A percentile compares a stretch with the other conserved stretches of the same genome.
phyloP scores from a whole-genome alignment of 2,888 invertebrate genomes.

The Dioctria linearis region DNA sequence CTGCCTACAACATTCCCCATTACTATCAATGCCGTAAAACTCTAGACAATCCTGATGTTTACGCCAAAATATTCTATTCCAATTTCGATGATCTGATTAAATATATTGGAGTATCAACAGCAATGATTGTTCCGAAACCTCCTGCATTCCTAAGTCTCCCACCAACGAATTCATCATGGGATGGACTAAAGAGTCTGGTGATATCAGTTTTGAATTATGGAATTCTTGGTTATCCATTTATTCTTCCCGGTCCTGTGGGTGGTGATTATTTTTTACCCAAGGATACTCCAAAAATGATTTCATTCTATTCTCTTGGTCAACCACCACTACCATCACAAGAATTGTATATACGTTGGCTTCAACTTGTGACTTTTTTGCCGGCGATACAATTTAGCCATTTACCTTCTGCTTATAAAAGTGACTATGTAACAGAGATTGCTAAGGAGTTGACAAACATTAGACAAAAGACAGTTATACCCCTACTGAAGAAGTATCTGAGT shows the following conservation, averaged over 20 bases:
- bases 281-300: constrained; percentile 68
- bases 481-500: constrained; percentile 82
- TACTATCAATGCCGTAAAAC: constrained; percentile 85
- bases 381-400: constrained; percentile 92
- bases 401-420: constrained; percentile 90
- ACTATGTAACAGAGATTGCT: constrained; percentile 82
- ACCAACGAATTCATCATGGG: constrained; percentile 91
- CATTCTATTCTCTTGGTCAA: constrained; percentile 74
- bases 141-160: constrained; percentile 91
- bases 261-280: constrained; percentile 84
- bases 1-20: constrained; percentile 88
- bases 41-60: constrained; percentile 86
- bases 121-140: constrained; percentile 84
- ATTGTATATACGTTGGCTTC: constrained; percentile 91
- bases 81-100: constrained; percentile 77
- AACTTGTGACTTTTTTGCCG: constrained; percentile 91
- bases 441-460: constrained; percentile 82
- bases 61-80: constrained; percentile 81
- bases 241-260: constrained; percentile 94
- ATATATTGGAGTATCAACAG: constrained; percentile 85
- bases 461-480: constrained; percentile 82
- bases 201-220: constrained; percentile 91
- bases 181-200: constrained; percentile 84
- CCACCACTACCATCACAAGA: constrained; percentile 83
- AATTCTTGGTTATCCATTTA: constrained; percentile 92